Evolutionary conservation across 1,140 invertebrate genomes (phyloP), one percentile per base, ranked within the genome.

Genomic region (Magallana ariakensis): DNA sequence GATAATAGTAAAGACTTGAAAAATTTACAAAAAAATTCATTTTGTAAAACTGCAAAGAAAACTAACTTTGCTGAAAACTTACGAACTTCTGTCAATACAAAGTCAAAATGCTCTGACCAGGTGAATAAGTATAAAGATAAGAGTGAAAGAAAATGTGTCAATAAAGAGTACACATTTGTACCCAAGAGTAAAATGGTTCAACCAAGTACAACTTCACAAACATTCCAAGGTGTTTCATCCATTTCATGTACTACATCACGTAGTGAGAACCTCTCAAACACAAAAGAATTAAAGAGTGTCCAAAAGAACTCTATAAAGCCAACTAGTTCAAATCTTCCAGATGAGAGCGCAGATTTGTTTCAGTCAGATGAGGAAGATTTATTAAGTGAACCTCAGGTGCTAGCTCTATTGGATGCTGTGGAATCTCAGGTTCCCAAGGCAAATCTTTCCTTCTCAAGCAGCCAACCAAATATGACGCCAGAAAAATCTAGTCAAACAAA

Each of bases 381-480:
- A 11, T 66, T 93, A 15, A 90, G 87, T 62, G 91, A 92, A 66
- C 90, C 90, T 22, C 88, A 92, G 89, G 89, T 92, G 22, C 80
- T 92, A 7, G 92, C 92, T 26, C 33, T 75, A 75, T 33, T 75
- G 15, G 66, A 75, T 33, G 22, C 19, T 33, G 66, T 75, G 6
- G 66, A 75, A 75, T 75, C 66, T 13, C 66, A 75, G 66, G 66
- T 22, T 8, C 66, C 66, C 9, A 75, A 33, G 15, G 22, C 66
- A 13, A 26, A 75, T 26, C 11, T 19, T 75, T 75, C 66, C 3
- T 11, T 75, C 5, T 75, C 66, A 75, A 75, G 15, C 66, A 75
- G 66, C 22, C 66, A 75, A 26, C 66, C 66, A 26, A 75, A 75
- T 9, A 33, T 75, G 19, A 26, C 7, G 22, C 22, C 19, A 75